Conservation (phyloP, 2,113 vertebrate species). For the Cepphus grylle region DNA sequence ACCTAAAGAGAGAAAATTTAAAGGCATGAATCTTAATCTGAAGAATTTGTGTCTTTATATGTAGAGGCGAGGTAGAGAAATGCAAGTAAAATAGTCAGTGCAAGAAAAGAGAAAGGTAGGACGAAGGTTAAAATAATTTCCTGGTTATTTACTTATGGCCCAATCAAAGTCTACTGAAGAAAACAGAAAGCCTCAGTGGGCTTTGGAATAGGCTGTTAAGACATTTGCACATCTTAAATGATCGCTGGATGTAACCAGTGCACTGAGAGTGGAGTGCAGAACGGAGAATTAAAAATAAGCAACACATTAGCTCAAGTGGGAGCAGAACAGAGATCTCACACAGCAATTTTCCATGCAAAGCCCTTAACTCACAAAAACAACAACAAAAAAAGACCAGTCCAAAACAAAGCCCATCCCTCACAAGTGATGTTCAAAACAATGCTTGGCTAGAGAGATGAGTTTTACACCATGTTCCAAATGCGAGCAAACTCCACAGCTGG, state of each 20-base stretch:
- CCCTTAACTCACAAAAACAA: constrained; percentile 22
- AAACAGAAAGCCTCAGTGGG: constrained; percentile 29
- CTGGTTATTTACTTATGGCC: constrained; percentile 20
- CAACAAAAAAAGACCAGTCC: neutral
- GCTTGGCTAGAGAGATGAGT: constrained; percentile 3
- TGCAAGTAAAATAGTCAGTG: neutral
- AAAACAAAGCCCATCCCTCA: constrained; percentile 13
- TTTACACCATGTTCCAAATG: neutral
- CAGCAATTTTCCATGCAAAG: constrained; percentile 39
- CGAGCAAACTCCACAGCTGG: constrained; percentile 2
- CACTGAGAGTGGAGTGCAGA: neutral
- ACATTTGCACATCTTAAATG: constrained; percentile 48
- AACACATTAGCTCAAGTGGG: neutral
- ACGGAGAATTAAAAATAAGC: constrained; percentile 33
- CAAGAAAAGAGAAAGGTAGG: neutral
- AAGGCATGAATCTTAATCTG: neutral
- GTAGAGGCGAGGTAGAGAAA: neutral
- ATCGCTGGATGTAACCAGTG: constrained; percentile 28
- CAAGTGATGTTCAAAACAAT: constrained; percentile 33
- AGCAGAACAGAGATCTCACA: constrained; percentile 15
- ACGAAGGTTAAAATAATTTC: constrained; percentile 3
- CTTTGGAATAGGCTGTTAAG: constrained; percentile 33
- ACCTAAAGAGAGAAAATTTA: neutral
- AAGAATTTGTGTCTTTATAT: neutral
- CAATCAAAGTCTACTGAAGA: neutral